These are phyloP conservation scores for Vimba vimba DNA, from an alignment of 2,113 vertebrate genomes.

Conservation along the genomic window DNA sequence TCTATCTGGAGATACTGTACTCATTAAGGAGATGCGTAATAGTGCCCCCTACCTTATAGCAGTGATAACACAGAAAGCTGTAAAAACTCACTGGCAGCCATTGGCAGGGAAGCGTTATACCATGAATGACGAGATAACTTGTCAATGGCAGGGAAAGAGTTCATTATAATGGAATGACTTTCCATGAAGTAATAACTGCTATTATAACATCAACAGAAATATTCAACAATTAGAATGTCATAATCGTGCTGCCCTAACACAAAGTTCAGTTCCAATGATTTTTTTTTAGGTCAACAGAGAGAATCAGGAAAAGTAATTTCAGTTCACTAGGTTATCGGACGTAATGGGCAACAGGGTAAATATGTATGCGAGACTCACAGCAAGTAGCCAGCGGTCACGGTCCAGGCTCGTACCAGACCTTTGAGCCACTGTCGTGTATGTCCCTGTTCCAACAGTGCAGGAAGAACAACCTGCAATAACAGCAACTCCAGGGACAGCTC, in stretches of 20 bases:
- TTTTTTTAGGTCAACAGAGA: background rate
- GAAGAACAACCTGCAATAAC: slow-evolving; percentile 96
- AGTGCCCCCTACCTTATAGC: too few species aligned
- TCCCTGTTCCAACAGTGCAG: slow-evolving; percentile 95
- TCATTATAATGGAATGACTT: background rate
- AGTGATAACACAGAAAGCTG: too few species aligned
- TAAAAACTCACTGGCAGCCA: too few species aligned
- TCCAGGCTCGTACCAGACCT: slow-evolving; percentile 96
- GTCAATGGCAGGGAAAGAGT: background rate
- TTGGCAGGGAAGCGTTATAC: too few species aligned
- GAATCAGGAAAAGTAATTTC: background rate
- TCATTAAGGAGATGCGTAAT: too few species aligned
- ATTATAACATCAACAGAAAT: background rate
- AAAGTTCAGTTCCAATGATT: background rate
- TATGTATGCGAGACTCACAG: slow-evolving; percentile 81
- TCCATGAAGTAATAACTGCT: background rate
- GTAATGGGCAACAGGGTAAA: background rate
- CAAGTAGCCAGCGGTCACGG: slow-evolving; percentile 93
- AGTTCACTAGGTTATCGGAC: background rate
- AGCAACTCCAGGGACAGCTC: slow-evolving; percentile 96
- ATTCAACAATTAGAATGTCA: background rate
- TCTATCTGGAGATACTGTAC: too few species aligned
- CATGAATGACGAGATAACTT: too few species aligned
- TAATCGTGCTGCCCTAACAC: background rate
- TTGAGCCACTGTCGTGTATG: slow-evolving; percentile 98